These are phyloP conservation scores for Avahi laniger DNA, from an alignment of 2,797 vertebrate genomes.

Conservation along the genomic window DNA sequence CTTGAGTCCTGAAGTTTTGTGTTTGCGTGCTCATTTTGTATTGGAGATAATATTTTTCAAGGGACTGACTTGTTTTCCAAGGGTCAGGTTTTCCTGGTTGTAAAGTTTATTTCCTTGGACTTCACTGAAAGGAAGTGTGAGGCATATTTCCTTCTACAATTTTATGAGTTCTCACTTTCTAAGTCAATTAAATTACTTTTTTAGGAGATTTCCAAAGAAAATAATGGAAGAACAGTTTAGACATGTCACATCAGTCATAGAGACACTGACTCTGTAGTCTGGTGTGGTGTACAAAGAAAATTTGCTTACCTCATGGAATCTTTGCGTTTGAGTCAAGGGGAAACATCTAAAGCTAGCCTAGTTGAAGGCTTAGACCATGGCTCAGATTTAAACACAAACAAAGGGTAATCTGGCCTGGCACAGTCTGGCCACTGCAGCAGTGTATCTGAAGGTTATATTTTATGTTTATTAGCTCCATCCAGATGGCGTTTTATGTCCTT, in stretches of 20 bases:
- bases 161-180: not conserved
- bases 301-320: slow-evolving; percentile 52
- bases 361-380: slow-evolving; percentile 60
- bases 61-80: not conserved
- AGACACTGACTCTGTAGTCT: not conserved
- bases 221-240: not conserved
- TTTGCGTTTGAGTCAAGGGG: slow-evolving; percentile 53
- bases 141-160: not conserved
- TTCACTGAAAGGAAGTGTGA: not conserved
- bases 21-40: not conserved
- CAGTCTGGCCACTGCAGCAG: slow-evolving; percentile 86
- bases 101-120: not conserved
- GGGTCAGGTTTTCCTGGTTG: not conserved
- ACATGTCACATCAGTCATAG: not conserved
- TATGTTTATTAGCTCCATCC: slow-evolving; percentile 91
- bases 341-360: slow-evolving; percentile 58
- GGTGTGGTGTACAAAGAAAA: slow-evolving; percentile 24
- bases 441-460: slow-evolving; percentile 89
- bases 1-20: not conserved
- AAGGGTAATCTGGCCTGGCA: slow-evolving; percentile 85
- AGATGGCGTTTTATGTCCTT: slow-evolving; percentile 91
- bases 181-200: not conserved
- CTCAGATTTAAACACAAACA: slow-evolving; percentile 83
- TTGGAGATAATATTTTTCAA: not conserved
- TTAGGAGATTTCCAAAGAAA: slow-evolving; percentile 6